phyloP scores from a whole-genome alignment of 2,888 invertebrate species.

The Nemoura dubitans region DNA sequence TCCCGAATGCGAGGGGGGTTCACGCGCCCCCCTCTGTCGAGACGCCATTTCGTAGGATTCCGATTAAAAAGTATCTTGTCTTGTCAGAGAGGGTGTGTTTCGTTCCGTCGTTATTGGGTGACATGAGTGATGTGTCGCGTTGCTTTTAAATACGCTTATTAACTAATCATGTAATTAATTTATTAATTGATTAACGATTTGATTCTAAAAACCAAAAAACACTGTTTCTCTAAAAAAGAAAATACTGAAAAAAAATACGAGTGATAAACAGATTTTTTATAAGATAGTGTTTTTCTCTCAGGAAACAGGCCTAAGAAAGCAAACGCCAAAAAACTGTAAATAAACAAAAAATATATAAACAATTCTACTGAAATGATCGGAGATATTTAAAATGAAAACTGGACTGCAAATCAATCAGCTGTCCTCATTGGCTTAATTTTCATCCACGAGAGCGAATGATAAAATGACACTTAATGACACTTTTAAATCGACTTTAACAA shows the following conservation, averaged over 20 bases:
- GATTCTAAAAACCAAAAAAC: background rate
- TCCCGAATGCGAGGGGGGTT: background rate
- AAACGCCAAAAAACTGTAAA: slow-evolving; percentile 33
- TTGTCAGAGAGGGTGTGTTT: background rate
- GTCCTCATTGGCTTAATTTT: background rate
- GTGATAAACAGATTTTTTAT: background rate
- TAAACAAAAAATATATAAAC: slow-evolving; percentile 33
- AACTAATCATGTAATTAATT: background rate
- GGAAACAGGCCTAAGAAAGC: slow-evolving; percentile 29
- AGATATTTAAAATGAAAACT: background rate
- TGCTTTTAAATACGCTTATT: slow-evolving; percentile 1
- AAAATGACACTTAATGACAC: background rate
- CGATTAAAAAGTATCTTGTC: background rate
- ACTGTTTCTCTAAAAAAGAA: background rate
- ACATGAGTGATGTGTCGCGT: background rate
- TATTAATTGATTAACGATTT: background rate
- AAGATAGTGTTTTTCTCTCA: slow-evolving; percentile 33
- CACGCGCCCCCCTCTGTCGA: background rate
- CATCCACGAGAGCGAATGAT: background rate
- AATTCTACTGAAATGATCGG: slow-evolving; percentile 15
- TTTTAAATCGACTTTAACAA: background rate
- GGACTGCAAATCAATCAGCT: background rate
- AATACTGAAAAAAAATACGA: background rate
- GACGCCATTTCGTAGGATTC: background rate
- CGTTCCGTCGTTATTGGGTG: background rate